A percentile compares a stretch with the other conserved stretches of the same genome.
These are phyloP conservation scores for Slavum lentiscoides DNA, from an alignment of 2,888 invertebrate species.

Conservation along the genomic window DNA sequence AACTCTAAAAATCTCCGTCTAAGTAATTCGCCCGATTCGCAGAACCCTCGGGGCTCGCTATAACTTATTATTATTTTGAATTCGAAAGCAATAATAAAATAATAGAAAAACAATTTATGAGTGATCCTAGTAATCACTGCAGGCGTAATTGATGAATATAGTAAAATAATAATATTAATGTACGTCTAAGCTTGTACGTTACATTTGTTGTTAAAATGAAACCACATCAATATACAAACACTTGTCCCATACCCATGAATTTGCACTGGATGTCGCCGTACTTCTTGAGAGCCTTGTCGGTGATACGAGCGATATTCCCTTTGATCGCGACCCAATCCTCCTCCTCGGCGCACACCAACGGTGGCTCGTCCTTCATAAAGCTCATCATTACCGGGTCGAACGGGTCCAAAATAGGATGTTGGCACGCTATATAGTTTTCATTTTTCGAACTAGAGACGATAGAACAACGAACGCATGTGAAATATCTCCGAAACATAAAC, in stretches of 20 bases:
- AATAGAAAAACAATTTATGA: no score
- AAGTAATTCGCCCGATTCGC: no score
- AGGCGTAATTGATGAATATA: no score
- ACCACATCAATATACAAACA: no score
- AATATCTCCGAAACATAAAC: background rate
- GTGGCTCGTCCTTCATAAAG: constrained; percentile 68
- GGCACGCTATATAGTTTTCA: constrained; percentile 61
- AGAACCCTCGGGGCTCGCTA: no score
- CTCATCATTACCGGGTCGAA: constrained; percentile 74
- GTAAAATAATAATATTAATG: no score
- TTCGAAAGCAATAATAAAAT: no score
- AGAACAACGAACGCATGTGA: background rate
- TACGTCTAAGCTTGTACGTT: no score
- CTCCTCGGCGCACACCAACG: constrained; percentile 68
- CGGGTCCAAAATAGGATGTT: constrained; percentile 69
- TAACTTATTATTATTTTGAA: no score
- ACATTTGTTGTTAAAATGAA: no score
- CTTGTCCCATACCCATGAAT: constrained; percentile 62
- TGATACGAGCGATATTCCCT: constrained; percentile 67
- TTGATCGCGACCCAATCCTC: constrained; percentile 79
- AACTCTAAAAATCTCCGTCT: no score
- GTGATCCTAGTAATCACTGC: no score
- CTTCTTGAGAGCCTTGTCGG: constrained; percentile 61
- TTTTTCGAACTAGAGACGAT: background rate
- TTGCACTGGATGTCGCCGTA: constrained; percentile 62